Percentiles rank a stretch among this genome's conserved stretches.
Conservation (phyloP, 2,797 vertebrate species). For the Gila robusta region DNA sequence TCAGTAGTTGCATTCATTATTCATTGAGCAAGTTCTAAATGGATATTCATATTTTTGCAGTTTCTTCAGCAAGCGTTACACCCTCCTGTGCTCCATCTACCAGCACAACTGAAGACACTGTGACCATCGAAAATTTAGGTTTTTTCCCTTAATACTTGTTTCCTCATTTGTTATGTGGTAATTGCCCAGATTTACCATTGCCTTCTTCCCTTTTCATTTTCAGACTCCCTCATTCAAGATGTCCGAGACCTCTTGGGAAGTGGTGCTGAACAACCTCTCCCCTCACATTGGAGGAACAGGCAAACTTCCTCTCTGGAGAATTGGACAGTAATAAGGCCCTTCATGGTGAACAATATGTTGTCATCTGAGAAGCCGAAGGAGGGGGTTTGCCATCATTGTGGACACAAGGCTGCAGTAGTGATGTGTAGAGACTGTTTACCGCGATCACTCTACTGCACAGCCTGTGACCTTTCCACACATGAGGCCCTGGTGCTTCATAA, state of each 20-base stretch:
- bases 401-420: conserved; percentile 15
- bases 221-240: too few species aligned
- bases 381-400: conserved; percentile 18
- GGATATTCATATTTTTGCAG: too few species aligned
- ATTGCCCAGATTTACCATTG: background rate
- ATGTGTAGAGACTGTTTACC: conserved; percentile 3
- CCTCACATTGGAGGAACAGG: background rate
- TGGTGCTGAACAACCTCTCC: background rate
- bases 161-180: background rate
- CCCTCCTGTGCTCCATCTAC: too few species aligned
- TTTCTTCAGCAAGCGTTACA: background rate
- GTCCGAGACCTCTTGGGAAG: background rate
- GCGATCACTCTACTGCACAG: background rate
- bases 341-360: conserved; percentile 12
- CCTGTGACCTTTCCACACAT: conserved; percentile 8
- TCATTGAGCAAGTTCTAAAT: too few species aligned
- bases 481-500: conserved; percentile 19
- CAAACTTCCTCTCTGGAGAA: background rate
- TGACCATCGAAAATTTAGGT: too few species aligned
- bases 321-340: background rate
- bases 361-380: background rate
- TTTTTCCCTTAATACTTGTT: background rate
- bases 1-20: too few species aligned
- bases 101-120: too few species aligned
- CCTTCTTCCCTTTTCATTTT: too few species aligned